Conservation (phyloP, 2,888 invertebrate species). For the Alitta virens region DNA sequence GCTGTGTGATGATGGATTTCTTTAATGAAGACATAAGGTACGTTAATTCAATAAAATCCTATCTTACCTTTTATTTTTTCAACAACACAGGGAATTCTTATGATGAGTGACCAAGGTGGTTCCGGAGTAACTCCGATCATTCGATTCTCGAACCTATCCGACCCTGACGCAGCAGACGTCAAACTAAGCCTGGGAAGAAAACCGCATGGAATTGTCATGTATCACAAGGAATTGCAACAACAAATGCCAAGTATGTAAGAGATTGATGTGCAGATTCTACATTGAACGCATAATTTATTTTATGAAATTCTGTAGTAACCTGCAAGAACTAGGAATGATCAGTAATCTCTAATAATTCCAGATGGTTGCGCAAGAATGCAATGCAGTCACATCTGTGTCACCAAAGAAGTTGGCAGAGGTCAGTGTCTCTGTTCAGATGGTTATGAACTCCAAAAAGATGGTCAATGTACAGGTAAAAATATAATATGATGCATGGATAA, state of each 20-base stretch:
- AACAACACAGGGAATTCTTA: too few species aligned
- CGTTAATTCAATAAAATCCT: too few species aligned
- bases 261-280: too few species aligned
- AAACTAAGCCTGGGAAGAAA: slow-evolving; percentile 11
- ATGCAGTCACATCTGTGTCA: slow-evolving; percentile 27
- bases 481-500: not conserved
- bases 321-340: too few species aligned
- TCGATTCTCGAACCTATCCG: slow-evolving; percentile 14
- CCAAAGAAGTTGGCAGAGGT: not conserved
- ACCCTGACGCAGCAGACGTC: not conserved
- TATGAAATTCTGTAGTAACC: too few species aligned
- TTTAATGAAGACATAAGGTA: too few species aligned
- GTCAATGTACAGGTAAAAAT: slow-evolving; percentile 19
- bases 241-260: slow-evolving; percentile 3
- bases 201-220: slow-evolving; percentile 25
- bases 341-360: slow-evolving; percentile 10
- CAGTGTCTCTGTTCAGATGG: slow-evolving; percentile 27
- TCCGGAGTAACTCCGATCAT: not conserved
- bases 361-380: slow-evolving; percentile 12
- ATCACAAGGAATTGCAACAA: slow-evolving; percentile 19
- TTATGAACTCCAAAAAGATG: slow-evolving; percentile 16
- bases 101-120: not conserved
- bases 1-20: too few species aligned
- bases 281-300: too few species aligned
- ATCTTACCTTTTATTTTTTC: too few species aligned